Evolutionary conservation across 2,113 vertebrate genomes (phyloP), one percentile per base, ranked within the genome.

Genomic region (Menura novaehollandiae): DNA sequence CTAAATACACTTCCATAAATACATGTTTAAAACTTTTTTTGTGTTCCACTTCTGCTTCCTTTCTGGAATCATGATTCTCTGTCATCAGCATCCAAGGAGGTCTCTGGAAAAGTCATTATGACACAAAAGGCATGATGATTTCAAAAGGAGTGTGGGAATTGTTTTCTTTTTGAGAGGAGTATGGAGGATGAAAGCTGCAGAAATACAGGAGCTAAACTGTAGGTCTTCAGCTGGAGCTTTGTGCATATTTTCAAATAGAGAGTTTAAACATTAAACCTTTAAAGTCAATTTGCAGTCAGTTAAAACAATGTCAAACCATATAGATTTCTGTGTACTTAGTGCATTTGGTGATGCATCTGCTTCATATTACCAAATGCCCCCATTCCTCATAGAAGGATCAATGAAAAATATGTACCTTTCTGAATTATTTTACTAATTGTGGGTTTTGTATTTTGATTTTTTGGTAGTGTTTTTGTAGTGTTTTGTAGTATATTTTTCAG

Each of bases 21-120:
- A 15, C 2, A 6, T 46, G 27, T 52, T 92, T 60, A 75, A 81
- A 59, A 27, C 7, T 13, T 28, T 41, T 53, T 76, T 68, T 72
- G 13, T 71, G 18, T 84, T 96, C 43, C 33, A 52, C 78, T 96
- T 84, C 67, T 88, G 64, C 44, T 88, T 96, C 56, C 39, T 83
- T 77, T 96, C 51, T 95, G 62, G 67, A 93, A 74, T 77, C 6
- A 1, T 39, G 43, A 24, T 76, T 88, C 51, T 91, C 41, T 93
- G 90, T 73, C 83, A 80, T 92, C 49, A 74, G 71, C 58, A 92
- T 91, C 56, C 52, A 92, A 2, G 77, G 64, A 75, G 15, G 22
- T 89, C 72, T 96, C 93, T 96, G 95, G 74, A 74, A 72, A 92
- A 93, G 84, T 71, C 74, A 80, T 97, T 95, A 81, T 68, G 46